Base-by-base conservation (phyloP, 2,797 vertebrate species). In the Gambelia wislizenii region DNA sequence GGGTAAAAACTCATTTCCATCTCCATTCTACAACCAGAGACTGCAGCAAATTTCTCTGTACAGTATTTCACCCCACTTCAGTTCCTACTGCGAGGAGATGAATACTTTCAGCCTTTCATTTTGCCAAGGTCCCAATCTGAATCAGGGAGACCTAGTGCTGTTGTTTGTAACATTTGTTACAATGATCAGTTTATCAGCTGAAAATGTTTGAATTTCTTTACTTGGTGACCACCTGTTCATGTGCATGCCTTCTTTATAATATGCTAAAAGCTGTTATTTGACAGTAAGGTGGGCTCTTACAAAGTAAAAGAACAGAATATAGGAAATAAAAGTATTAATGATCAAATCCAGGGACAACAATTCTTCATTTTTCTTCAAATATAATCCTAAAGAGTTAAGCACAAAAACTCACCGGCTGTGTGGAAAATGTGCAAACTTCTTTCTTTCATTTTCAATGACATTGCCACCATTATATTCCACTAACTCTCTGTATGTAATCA, bases 401-500 rank as follows among this genome's bases (percentile, higher is more conserved):
- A 59, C 64, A 85, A 79, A 79, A 70, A 7, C 9, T 3, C 49
- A 33, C 16, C n/a, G 30, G 39, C 67, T n/a, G n/a, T 72, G 22
- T 59, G 18, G 25, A 47, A 80, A 49, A 61, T 39, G 12, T 33
- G 25, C 2, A 10, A 18, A 54, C 77, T 89, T 47, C 54, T 74
- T 69, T 36, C 27, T 78, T 80, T 59, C 83, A 74, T 89, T 64
- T 25, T 9, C 30, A 74, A 20, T 27, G 22, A 80, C 77, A 89
- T 42, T 18, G 36, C 54, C n/a, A 39, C 27, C 25, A 81, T 42
- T 61, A 75, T 80, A 61, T 22, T 74, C n/a, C 47, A 49, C 42
- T 74, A 61, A 81, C 27, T 61, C 49, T 56, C 67, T 75, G n/a
- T 5, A 30, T 75, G n/a, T 89, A 89, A 81, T 89, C 81, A 81